phyloP scores from a whole-genome alignment of 2,888 invertebrate genomes.

The Epistrophe eligans region DNA sequence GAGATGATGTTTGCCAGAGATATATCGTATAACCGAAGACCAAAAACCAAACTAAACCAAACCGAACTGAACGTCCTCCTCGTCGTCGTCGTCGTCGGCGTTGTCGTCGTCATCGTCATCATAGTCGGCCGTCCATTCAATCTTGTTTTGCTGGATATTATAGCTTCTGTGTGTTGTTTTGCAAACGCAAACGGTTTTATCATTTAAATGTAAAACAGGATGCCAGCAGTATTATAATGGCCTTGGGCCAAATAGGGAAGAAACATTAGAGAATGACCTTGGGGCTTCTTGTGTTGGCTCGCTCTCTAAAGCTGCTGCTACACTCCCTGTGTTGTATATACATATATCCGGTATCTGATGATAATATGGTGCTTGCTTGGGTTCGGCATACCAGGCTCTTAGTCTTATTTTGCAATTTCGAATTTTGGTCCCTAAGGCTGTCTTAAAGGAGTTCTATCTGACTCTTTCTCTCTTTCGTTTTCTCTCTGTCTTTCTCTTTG shows the following conservation, averaged over 20 bases:
- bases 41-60: slow-evolving; percentile 19
- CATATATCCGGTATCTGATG: slow-evolving; percentile 46
- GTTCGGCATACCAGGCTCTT: slow-evolving; percentile 56
- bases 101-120: neutral
- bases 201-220: slow-evolving; percentile 76
- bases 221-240: slow-evolving; percentile 67
- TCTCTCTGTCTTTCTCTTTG: neutral
- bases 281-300: slow-evolving; percentile 50
- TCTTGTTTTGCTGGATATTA: slow-evolving; percentile 22
- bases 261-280: slow-evolving; percentile 69
- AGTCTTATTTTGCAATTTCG: slow-evolving; percentile 71
- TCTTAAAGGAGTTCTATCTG: slow-evolving; percentile 61
- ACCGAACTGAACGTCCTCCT: slow-evolving; percentile 13
- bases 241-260: slow-evolving; percentile 60
- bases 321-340: neutral
- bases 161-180: slow-evolving; percentile 67
- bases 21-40: slow-evolving; percentile 38
- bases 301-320: slow-evolving; percentile 27
- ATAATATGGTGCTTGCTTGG: slow-evolving; percentile 30
- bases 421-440: slow-evolving; percentile 60
- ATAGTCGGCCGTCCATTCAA: slow-evolving; percentile 39
- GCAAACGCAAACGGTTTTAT: slow-evolving; percentile 72
- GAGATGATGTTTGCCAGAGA: slow-evolving; percentile 72
- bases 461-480: neutral
- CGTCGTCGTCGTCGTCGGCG: neutral